These are phyloP conservation scores for Ranitomeya imitator DNA, from an alignment of 2,113 vertebrate species.

Conservation along the genomic window DNA sequence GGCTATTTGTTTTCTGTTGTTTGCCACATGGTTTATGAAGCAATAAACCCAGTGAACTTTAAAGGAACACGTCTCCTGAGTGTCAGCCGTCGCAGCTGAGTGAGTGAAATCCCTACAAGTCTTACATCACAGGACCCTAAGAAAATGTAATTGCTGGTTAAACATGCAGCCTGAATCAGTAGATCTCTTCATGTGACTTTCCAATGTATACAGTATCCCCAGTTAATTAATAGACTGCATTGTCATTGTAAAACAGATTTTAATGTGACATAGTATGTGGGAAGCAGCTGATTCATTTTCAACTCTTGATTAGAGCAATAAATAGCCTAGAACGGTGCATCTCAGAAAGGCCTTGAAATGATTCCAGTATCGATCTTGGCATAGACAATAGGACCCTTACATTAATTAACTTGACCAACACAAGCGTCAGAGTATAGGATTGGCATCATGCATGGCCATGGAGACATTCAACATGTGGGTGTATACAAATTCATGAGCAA, in stretches of 20 bases:
- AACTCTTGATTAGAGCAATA: conserved; percentile 11
- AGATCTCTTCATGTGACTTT: not conserved
- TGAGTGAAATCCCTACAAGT: too few relatives aligned
- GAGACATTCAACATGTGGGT: not conserved
- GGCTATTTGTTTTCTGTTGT: too few relatives aligned
- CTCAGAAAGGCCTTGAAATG: conserved; percentile 59
- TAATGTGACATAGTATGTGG: not conserved
- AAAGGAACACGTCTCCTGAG: too few relatives aligned
- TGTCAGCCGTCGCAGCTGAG: too few relatives aligned
- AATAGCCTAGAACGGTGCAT: conserved; percentile 54
- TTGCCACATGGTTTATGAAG: too few relatives aligned
- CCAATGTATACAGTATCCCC: not conserved
- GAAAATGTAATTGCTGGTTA: not conserved
- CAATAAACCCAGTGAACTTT: too few relatives aligned
- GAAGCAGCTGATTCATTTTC: conserved; percentile 11
- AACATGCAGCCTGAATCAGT: not conserved
- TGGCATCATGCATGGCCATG: not conserved
- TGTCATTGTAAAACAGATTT: not conserved
- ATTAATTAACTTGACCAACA: conserved; percentile 63
- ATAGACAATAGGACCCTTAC: conserved; percentile 51
- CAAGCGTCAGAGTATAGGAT: conserved; percentile 36
- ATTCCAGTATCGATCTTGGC: conserved; percentile 64
- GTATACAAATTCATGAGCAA: not conserved
- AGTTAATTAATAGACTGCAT: conserved; percentile 9
- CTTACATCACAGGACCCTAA: not conserved